phyloP scores from a whole-genome alignment of 2,113 vertebrate genomes.

The Myocastor coypus region DNA sequence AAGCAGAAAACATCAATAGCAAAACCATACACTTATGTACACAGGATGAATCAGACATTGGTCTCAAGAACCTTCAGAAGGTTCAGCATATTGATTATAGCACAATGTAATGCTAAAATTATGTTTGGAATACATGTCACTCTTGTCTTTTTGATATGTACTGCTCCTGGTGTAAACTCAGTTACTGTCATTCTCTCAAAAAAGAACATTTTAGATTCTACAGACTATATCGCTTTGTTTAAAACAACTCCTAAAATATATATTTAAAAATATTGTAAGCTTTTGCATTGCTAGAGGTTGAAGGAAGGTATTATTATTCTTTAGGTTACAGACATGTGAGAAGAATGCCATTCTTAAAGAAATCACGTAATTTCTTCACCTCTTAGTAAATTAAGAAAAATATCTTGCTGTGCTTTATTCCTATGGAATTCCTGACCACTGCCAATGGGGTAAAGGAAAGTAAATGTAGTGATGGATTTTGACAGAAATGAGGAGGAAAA shows the following conservation, averaged over 20 bases:
- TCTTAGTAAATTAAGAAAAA: constrained; percentile 8
- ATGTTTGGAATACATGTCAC: too few relatives aligned
- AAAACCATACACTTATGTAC: too few relatives aligned
- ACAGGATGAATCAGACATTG: too few relatives aligned
- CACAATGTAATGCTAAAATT: too few relatives aligned
- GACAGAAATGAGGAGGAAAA: not conserved
- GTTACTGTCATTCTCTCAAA: too few relatives aligned
- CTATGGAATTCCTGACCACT: not conserved
- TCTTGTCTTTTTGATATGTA: too few relatives aligned
- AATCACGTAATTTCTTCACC: not conserved
- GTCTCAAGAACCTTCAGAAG: too few relatives aligned
- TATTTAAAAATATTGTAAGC: not conserved
- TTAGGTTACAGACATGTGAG: not conserved
- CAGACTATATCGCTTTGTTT: not conserved
- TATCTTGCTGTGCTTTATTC: not conserved
- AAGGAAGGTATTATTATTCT: not conserved
- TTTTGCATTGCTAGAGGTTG: not conserved
- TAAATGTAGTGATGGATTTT: not conserved
- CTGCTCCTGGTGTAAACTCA: too few relatives aligned
- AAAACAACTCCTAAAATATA: not conserved
- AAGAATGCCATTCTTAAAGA: not conserved
- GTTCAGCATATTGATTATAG: too few relatives aligned
- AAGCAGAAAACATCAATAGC: too few relatives aligned
- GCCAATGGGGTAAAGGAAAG: not conserved
- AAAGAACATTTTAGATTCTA: not conserved